Evolutionary conservation across 30 jellyfish, hydroid and myxozoan genomes (phyloP).

Genomic region (Clytia hemisphaerica): DNA sequence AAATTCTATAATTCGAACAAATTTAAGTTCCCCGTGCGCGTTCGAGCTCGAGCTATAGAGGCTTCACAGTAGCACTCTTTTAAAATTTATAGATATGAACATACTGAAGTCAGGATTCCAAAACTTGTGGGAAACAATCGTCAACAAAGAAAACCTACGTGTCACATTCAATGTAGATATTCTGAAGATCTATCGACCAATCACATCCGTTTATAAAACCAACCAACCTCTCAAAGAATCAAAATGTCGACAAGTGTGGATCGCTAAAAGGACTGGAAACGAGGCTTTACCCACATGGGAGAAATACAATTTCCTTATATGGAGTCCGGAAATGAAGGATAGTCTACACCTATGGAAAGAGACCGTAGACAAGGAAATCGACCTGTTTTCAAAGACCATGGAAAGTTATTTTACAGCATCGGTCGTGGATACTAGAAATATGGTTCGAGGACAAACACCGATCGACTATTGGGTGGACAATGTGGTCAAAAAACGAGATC

Average conservation of each 20-base stretch:
- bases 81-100: slow-evolving; percentile 35
- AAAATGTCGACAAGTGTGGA: neutral
- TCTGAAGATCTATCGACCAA: slow-evolving; percentile 18
- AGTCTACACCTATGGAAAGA: slow-evolving; percentile 40
- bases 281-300: neutral
- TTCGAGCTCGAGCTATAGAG: no score
- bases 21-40: no score
- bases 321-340: slow-evolving; percentile 70
- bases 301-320: slow-evolving; percentile 52
- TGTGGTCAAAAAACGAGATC: slow-evolving; percentile 39
- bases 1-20: no score
- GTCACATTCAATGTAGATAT: slow-evolving; percentile 43
- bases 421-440: slow-evolving; percentile 42
- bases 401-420: slow-evolving; percentile 58
- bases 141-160: slow-evolving; percentile 32
- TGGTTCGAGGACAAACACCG: slow-evolving; percentile 47
- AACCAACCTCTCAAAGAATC: no score
- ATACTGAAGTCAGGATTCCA: slow-evolving; percentile 74
- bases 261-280: neutral
- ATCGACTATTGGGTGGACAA: slow-evolving; percentile 64
- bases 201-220: no score
- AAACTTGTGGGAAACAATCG: slow-evolving; percentile 68
- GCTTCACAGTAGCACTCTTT: no score
- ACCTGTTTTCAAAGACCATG: slow-evolving; percentile 23
- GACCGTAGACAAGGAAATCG: slow-evolving; percentile 23